Conservation (phyloP, 1,140 invertebrate genomes). For the Phocides pigmalion region DNA sequence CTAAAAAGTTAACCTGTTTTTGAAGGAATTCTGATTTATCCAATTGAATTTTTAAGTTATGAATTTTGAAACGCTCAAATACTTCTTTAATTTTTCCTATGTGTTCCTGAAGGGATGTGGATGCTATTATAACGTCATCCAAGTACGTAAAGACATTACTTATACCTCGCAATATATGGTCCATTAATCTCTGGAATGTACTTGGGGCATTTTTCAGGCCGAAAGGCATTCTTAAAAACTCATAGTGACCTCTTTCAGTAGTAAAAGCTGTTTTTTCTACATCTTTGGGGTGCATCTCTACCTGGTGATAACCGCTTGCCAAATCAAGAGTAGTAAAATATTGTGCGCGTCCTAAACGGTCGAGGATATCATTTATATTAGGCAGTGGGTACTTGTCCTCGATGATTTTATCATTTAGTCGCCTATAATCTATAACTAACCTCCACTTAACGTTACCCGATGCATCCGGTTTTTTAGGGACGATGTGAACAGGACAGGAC, state of each 20-base stretch:
- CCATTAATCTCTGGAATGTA: slow-evolving; percentile 29
- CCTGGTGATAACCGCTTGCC: slow-evolving; percentile 78
- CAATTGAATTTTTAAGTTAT: slow-evolving; percentile 26
- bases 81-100: slow-evolving; percentile 15
- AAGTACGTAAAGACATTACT: slow-evolving; percentile 37
- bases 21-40: slow-evolving; percentile 25
- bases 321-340: slow-evolving; percentile 70
- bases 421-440: slow-evolving; percentile 60
- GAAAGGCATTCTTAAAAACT: slow-evolving; percentile 50
- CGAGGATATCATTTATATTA: slow-evolving; percentile 74
- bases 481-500: slow-evolving; percentile 48
- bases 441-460: slow-evolving; percentile 41
- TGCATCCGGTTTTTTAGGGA: slow-evolving; percentile 46
- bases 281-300: slow-evolving; percentile 62
- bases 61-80: slow-evolving; percentile 10
- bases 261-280: slow-evolving; percentile 79
- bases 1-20: neutral
- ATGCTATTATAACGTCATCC: slow-evolving; percentile 50
- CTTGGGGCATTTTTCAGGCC: slow-evolving; percentile 17
- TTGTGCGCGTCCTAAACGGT: slow-evolving; percentile 53
- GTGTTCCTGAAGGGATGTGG: slow-evolving; percentile 16
- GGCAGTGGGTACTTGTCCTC: slow-evolving; percentile 83
- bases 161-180: slow-evolving; percentile 35
- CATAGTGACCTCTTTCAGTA: slow-evolving; percentile 58
- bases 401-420: slow-evolving; percentile 65